Conservation (phyloP, 2,797 vertebrate species). For the Vireo griseus region DNA sequence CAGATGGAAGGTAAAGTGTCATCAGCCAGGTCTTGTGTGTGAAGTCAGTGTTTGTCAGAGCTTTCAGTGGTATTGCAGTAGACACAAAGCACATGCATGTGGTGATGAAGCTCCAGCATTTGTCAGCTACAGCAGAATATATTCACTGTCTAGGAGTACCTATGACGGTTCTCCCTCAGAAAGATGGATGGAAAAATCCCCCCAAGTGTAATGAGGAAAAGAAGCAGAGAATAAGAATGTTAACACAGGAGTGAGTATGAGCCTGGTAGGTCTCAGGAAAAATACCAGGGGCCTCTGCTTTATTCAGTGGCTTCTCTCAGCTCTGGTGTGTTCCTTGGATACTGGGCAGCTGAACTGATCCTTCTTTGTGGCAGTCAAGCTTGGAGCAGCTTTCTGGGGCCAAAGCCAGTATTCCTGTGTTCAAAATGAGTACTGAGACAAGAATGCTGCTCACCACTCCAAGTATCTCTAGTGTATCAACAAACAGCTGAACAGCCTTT, state of each 20-base stretch:
- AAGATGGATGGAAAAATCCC: background rate
- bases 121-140: background rate
- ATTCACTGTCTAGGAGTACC: background rate
- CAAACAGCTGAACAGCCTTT: background rate
- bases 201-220: background rate
- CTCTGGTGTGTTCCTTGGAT: background rate
- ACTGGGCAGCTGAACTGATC: background rate
- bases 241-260: background rate
- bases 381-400: background rate
- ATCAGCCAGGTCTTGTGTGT: background rate
- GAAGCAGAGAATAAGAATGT: background rate
- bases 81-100: background rate
- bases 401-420: background rate
- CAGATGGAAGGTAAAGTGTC: background rate
- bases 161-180: background rate
- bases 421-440: background rate
- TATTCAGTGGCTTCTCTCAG: background rate
- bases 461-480: background rate
- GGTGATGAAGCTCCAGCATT: background rate
- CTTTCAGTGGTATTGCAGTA: background rate
- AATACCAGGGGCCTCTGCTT: background rate
- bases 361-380: background rate
- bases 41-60: background rate
- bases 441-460: background rate
- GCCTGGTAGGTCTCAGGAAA: background rate